A percentile compares a stretch with the other conserved stretches of the same genome.
These are phyloP conservation scores for Patella caerulea DNA, from an alignment of 2,888 invertebrate genomes.

Conservation along the genomic window DNA sequence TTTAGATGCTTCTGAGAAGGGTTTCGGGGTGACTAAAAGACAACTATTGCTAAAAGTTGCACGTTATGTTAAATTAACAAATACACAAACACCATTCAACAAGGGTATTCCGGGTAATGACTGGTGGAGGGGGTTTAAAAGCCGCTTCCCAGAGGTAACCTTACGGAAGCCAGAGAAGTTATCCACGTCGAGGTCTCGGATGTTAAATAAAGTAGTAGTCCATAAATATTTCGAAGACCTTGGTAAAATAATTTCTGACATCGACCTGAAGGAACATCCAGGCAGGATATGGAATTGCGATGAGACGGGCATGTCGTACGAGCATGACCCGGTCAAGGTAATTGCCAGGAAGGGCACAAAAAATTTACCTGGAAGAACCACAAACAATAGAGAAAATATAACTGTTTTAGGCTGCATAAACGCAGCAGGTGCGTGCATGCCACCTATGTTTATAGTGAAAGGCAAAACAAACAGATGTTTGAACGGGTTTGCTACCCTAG, in stretches of 20 bases:
- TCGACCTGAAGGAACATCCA: not conserved
- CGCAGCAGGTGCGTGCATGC: conserved; percentile 2
- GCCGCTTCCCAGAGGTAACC: too few relatives aligned
- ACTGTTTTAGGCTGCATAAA: conserved; percentile 20
- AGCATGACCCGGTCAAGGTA: conserved; percentile 14
- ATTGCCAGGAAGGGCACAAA: conserved; percentile 10
- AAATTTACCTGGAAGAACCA: conserved; percentile 7
- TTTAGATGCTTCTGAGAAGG: not conserved
- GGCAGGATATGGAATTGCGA: conserved; percentile 8
- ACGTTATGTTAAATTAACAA: not conserved
- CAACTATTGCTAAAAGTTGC: not conserved
- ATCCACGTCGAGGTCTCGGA: too few relatives aligned
- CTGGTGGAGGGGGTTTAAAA: too few relatives aligned
- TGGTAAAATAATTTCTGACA: not conserved
- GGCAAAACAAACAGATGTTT: conserved; percentile 18
- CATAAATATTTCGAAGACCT: not conserved
- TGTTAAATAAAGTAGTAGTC: not conserved
- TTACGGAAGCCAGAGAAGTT: not conserved
- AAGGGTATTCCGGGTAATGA: not conserved
- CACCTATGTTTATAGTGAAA: conserved; percentile 11
- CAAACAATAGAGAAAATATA: conserved; percentile 13
- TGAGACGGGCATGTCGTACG: too few relatives aligned
- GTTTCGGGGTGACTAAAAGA: not conserved
- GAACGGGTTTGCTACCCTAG: conserved; percentile 4
- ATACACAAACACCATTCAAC: not conserved